phyloP scores from a whole-genome alignment of 2,113 vertebrate genomes.

The Rhinogobius similis region DNA sequence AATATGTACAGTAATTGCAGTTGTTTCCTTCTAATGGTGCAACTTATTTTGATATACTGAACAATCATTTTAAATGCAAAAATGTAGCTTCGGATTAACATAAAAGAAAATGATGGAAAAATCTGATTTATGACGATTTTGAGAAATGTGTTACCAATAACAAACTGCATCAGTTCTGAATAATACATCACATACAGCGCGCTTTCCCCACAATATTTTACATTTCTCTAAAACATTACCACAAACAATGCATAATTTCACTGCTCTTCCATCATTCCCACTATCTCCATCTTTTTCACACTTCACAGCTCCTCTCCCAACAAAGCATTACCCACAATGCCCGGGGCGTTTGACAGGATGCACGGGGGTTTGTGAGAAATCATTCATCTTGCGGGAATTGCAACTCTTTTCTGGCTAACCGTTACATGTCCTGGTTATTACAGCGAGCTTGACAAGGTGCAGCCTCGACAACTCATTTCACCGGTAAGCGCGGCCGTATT shows the following conservation, averaged over 20 bases:
- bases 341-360: constrained; percentile 45
- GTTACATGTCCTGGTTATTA: constrained; percentile 40
- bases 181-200: too few relatives aligned
- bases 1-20: too few relatives aligned
- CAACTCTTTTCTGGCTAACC: constrained; percentile 17
- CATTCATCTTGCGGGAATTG: constrained; percentile 38
- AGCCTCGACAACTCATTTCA: constrained; percentile 56
- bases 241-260: not conserved
- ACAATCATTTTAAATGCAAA: too few relatives aligned
- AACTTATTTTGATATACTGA: too few relatives aligned
- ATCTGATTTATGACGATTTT: too few relatives aligned
- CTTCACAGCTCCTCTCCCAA: constrained; percentile 28
- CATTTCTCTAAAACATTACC: too few relatives aligned
- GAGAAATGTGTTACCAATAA: too few relatives aligned
- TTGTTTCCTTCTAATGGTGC: too few relatives aligned
- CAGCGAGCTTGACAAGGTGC: constrained; percentile 55
- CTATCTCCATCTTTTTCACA: constrained; percentile 20
- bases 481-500: constrained; percentile 43
- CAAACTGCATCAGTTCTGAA: too few relatives aligned
- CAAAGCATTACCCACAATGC: constrained; percentile 41
- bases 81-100: too few relatives aligned
- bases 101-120: too few relatives aligned
- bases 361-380: constrained; percentile 23
- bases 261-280: constrained; percentile 3
- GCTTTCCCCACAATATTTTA: too few relatives aligned